phyloP scores from a whole-genome alignment of 1,140 invertebrate genomes.

The Frieseomelitta varia region DNA sequence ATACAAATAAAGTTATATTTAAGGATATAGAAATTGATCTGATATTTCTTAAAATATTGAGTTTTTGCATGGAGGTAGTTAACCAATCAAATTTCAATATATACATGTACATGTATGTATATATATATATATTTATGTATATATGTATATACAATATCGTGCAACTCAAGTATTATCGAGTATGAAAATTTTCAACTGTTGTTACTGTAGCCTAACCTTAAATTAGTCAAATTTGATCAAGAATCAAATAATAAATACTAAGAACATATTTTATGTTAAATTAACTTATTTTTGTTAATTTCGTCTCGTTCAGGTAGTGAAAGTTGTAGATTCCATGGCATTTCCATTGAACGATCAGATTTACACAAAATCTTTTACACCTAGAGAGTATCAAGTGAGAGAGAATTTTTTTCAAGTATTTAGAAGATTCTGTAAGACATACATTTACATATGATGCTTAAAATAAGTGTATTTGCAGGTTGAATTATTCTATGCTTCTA shows the following conservation, averaged over 20 bases:
- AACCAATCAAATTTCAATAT: slow-evolving; percentile 15
- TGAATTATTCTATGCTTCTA: slow-evolving; percentile 91
- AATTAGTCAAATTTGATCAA: slow-evolving; percentile 10
- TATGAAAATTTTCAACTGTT: background rate
- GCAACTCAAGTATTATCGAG: background rate
- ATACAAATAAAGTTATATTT: background rate
- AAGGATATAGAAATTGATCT: background rate
- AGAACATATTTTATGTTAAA: slow-evolving; percentile 28
- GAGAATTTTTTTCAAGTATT: slow-evolving; percentile 31
- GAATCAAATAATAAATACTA: slow-evolving; percentile 8
- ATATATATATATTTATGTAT: too few species aligned
- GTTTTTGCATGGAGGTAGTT: background rate
- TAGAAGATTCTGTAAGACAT: background rate
- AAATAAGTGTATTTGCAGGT: slow-evolving; percentile 80
- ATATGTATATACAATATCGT: too few species aligned
- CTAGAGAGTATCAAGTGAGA: slow-evolving; percentile 87
- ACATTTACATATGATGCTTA: background rate
- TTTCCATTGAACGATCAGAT: slow-evolving; percentile 85
- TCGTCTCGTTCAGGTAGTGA: background rate
- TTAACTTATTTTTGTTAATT: slow-evolving; percentile 7
- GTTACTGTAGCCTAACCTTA: slow-evolving; percentile 38
- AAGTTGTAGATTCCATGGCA: slow-evolving; percentile 81
- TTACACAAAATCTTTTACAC: slow-evolving; percentile 88
- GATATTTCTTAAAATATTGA: background rate
- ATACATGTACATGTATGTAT: background rate